phyloP scores from a whole-genome alignment of 2,113 vertebrate species.

The Cebus imitator region DNA sequence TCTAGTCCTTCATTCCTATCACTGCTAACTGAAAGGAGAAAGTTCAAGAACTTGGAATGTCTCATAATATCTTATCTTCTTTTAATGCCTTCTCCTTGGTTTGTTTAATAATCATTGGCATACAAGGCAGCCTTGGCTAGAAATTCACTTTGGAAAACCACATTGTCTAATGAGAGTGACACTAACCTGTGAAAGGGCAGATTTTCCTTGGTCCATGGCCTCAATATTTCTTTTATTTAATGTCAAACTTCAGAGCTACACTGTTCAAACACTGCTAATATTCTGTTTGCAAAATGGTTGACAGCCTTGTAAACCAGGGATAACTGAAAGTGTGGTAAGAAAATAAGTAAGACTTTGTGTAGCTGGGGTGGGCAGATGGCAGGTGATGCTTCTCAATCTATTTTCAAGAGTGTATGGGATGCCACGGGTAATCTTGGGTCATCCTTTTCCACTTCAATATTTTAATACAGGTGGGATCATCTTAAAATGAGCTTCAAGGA shows the following conservation, averaged over 20 bases:
- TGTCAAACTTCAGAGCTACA: slow-evolving; percentile 18
- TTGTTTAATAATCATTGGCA: slow-evolving; percentile 65
- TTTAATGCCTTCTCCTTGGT: slow-evolving; percentile 46
- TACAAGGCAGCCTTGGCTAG: slow-evolving; percentile 52
- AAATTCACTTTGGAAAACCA: slow-evolving; percentile 66
- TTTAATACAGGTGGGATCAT: background rate
- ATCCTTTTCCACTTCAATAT: background rate
- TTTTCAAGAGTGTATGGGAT: background rate
- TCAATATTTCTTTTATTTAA: slow-evolving; percentile 46
- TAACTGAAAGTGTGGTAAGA: slow-evolving; percentile 9
- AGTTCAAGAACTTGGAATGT: slow-evolving; percentile 43
- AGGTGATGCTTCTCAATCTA: background rate
- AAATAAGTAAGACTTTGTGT: background rate
- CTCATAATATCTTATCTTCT: slow-evolving; percentile 21
- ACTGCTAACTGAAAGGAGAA: slow-evolving; percentile 30
- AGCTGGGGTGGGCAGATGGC: background rate
- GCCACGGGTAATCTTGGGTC: no score
- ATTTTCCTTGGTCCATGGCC: slow-evolving; percentile 26
- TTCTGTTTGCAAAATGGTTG: background rate
- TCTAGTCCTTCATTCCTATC: background rate
- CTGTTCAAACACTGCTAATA: slow-evolving; percentile 37
- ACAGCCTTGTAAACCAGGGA: slow-evolving; percentile 28
- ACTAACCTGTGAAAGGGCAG: slow-evolving; percentile 39
- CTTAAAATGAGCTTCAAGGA: background rate
- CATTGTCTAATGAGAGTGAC: slow-evolving; percentile 33